phyloP scores from a whole-genome alignment of 92 coral and sea anemone genomes.

The Muricea muricata region DNA sequence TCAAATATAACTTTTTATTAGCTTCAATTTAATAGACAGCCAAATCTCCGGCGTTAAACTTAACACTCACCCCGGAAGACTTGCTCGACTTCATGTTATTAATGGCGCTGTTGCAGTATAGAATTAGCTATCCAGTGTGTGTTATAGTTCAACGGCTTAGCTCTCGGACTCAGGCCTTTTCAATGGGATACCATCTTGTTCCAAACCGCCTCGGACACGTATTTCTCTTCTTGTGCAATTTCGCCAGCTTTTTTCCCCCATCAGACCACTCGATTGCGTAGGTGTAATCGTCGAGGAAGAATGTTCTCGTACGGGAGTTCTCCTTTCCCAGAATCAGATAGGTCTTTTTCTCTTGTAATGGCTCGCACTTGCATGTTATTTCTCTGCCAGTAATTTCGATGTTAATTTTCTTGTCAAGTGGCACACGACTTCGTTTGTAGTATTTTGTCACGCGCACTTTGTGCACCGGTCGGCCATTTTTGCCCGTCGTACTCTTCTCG shows the following conservation, averaged over 20 bases:
- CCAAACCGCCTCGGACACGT: constrained; percentile 66
- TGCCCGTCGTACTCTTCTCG: constrained; percentile 64
- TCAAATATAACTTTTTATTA: too few relatives aligned
- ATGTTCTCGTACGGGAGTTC: constrained; percentile 64
- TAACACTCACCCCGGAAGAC: too few relatives aligned
- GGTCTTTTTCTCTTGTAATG: constrained; percentile 56
- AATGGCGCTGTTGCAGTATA: too few relatives aligned
- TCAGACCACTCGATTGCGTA: constrained; percentile 88
- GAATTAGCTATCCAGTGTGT: too few relatives aligned
- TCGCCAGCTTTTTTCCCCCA: constrained; percentile 68
- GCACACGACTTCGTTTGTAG: constrained; percentile 76
- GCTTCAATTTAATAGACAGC: too few relatives aligned
- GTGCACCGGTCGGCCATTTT: constrained; percentile 72
- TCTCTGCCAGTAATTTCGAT: constrained; percentile 77
- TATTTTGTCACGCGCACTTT: constrained; percentile 80
- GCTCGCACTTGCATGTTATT: constrained; percentile 82
- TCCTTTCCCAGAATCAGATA: constrained; percentile 92
- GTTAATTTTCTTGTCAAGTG: constrained; percentile 71
- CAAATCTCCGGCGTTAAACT: too few relatives aligned
- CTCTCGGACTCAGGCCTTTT: not conserved
- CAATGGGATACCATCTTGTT: not conserved
- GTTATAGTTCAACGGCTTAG: too few relatives aligned
- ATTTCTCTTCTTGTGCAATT: constrained; percentile 76
- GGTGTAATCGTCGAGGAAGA: constrained; percentile 79
- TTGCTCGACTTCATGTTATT: too few relatives aligned